Conservation (phyloP, 53 echinoderm and acorn worm genomes). For the Crossaster papposus region DNA sequence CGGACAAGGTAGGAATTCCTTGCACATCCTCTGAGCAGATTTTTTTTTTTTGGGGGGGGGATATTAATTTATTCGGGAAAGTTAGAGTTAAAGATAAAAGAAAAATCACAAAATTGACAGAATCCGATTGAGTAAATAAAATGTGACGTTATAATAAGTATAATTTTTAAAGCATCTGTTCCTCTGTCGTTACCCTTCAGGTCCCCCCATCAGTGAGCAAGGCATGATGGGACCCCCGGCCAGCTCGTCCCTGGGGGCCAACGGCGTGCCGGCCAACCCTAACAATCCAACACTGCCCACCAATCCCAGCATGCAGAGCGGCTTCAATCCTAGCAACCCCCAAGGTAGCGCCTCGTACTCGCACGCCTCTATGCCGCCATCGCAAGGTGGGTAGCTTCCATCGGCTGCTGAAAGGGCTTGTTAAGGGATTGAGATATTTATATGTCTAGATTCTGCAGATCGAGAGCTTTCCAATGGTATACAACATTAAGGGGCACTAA, state of each 20-base stretch:
- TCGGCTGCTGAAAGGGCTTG: not conserved
- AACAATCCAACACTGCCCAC: slow-evolving; percentile 57
- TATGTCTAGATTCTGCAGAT: no score
- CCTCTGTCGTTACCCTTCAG: not conserved
- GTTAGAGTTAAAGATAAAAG: no score
- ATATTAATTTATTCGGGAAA: no score
- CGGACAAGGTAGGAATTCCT: slow-evolving; percentile 20
- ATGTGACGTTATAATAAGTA: no score
- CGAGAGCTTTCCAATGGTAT: no score
- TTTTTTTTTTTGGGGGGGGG: not conserved
- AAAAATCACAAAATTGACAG: no score
- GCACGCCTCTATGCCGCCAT: slow-evolving; percentile 59
- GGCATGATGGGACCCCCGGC: slow-evolving; percentile 61
- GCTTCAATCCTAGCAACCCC: slow-evolving; percentile 43
- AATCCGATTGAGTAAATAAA: no score
- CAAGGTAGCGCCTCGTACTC: slow-evolving; percentile 68
- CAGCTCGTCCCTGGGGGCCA: not conserved
- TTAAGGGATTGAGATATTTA: no score
- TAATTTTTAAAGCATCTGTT: no score
- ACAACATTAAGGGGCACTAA: no score
- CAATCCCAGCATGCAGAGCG: slow-evolving; percentile 68
- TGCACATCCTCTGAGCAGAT: not conserved
- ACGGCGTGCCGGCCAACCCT: slow-evolving; percentile 32
- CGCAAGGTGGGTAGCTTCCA: slow-evolving; percentile 29
- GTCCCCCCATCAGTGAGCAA: slow-evolving; percentile 53